Evolutionary conservation across 2,888 invertebrate genomes (phyloP).

Genomic region (Apamea anceps): DNA sequence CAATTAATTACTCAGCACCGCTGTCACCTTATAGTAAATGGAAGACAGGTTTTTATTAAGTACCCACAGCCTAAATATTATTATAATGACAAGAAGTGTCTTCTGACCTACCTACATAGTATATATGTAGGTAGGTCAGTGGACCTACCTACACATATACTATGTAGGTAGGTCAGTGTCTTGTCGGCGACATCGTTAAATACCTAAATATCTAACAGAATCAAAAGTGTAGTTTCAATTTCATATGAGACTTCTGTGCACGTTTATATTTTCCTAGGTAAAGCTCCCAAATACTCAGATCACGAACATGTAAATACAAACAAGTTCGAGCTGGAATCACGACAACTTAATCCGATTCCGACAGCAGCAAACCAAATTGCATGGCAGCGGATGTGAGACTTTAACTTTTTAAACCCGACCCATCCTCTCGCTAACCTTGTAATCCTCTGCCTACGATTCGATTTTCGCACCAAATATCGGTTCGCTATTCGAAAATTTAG

Average conservation of each 20-base stretch:
- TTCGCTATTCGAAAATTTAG: constrained; percentile 26
- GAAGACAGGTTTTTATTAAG: too few relatives aligned
- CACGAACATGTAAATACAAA: constrained; percentile 17
- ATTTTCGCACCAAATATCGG: constrained; percentile 26
- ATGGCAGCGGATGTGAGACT: constrained; percentile 16
- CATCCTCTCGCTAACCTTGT: constrained; percentile 35
- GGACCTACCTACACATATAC: too few relatives aligned
- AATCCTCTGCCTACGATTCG: constrained; percentile 26
- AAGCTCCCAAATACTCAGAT: not conserved
- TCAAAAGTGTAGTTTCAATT: not conserved
- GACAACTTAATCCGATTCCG: constrained; percentile 34
- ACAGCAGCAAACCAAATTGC: constrained; percentile 26
- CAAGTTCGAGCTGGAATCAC: not conserved
- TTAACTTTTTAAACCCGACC: constrained; percentile 41
- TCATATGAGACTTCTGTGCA: not conserved
- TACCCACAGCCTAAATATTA: too few relatives aligned
- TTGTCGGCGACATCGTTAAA: too few relatives aligned
- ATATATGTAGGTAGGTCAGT: too few relatives aligned
- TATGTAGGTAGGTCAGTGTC: too few relatives aligned
- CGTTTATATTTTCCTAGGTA: not conserved
- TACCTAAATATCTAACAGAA: not conserved
- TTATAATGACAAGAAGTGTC: too few relatives aligned
- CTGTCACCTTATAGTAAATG: too few relatives aligned
- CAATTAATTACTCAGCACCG: too few relatives aligned
- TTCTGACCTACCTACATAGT: too few relatives aligned